Evolutionary conservation across 1,140 invertebrate species (phyloP).

Genomic region (Caenorhabditis inopinata): DNA sequence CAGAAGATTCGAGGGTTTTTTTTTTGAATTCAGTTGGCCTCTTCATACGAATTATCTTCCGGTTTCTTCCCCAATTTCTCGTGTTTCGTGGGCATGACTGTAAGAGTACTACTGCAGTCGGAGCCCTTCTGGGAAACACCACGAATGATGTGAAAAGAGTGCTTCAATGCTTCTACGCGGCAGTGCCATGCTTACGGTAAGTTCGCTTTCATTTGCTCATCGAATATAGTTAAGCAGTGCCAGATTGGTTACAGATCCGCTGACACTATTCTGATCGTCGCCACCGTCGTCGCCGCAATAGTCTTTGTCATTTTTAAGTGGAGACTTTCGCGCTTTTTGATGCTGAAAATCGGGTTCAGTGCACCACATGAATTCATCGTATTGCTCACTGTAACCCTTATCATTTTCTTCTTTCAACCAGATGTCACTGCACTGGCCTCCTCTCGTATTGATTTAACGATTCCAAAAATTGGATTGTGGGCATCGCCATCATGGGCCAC

Average conservation of each 20-base stretch:
- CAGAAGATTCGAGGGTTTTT: too few species aligned
- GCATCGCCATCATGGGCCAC: not conserved
- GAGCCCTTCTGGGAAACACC: not conserved
- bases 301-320: conserved; percentile 9
- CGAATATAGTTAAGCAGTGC: too few species aligned
- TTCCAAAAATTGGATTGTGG: conserved; percentile 10
- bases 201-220: too few species aligned
- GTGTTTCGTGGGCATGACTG: conserved; percentile 23
- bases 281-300: not conserved
- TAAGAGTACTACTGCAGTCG: not conserved
- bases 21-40: not conserved
- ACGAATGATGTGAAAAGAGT: conserved; percentile 8
- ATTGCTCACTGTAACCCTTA: not conserved
- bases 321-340: not conserved
- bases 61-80: not conserved
- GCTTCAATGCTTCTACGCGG: conserved; percentile 7
- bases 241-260: conserved; percentile 8
- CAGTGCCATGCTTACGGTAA: not conserved
- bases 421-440: not conserved
- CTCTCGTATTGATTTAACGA: not conserved
- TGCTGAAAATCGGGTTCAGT: not conserved
- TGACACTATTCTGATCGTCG: not conserved
- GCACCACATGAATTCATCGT: conserved; percentile 8
- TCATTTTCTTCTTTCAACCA: conserved; percentile 14
- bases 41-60: not conserved